These are phyloP conservation scores for Rhynchotus rufescens DNA, from an alignment of 2,797 vertebrate species.

Conservation along the genomic window DNA sequence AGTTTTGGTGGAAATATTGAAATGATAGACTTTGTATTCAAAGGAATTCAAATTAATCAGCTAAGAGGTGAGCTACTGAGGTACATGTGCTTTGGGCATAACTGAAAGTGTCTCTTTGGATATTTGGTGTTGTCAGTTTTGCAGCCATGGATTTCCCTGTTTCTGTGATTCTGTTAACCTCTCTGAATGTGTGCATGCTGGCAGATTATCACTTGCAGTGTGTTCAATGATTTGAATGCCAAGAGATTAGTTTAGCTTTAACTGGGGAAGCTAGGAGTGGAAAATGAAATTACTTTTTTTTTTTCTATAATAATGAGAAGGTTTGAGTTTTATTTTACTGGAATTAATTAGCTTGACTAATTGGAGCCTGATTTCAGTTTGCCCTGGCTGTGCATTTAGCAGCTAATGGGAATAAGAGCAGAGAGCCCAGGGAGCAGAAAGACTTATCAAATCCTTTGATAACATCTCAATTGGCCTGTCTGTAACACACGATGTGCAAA, in stretches of 20 bases:
- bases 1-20: neutral
- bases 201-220: neutral
- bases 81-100: fast-evolving
- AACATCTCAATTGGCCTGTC: neutral
- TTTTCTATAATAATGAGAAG: neutral
- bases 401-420: neutral
- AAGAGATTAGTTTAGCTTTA: neutral
- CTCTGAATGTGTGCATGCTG: neutral
- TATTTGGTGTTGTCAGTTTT: neutral
- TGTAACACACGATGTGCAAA: neutral
- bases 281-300: neutral
- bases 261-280: neutral
- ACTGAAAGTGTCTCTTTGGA: neutral
- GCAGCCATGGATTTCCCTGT: neutral
- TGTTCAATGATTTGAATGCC: neutral
- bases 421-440: neutral
- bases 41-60: neutral
- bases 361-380: slow-evolving; percentile 4
- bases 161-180: neutral
- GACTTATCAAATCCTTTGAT: neutral
- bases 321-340: neutral
- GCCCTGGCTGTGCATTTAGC: neutral
- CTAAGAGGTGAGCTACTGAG: neutral
- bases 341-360: slow-evolving; percentile 12
- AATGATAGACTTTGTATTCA: neutral